Conservation (phyloP, 2,888 invertebrate genomes). For the Allacma fusca region DNA sequence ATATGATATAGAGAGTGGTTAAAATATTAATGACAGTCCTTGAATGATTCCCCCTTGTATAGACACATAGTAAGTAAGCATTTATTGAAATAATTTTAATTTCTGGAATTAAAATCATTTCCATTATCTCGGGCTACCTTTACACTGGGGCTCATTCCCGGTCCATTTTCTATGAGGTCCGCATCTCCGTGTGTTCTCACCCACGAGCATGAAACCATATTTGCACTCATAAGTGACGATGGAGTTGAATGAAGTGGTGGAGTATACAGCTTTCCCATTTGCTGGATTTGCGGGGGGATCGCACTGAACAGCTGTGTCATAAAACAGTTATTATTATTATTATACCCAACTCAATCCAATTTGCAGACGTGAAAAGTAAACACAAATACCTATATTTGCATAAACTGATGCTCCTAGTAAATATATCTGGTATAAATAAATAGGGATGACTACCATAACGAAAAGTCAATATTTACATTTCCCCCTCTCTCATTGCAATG, state of each 20-base stretch:
- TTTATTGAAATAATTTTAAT: no score
- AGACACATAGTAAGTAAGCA: no score
- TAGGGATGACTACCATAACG: no score
- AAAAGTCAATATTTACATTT: background rate
- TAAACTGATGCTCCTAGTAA: no score
- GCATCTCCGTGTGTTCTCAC: constrained; percentile 89
- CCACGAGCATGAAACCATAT: constrained; percentile 89
- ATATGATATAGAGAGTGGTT: no score
- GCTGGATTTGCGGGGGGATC: constrained; percentile 88
- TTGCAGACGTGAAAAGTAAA: no score
- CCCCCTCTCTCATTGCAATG: background rate
- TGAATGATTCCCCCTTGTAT: no score
- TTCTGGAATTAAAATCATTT: no score
- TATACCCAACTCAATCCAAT: no score
- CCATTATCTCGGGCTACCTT: constrained; percentile 73
- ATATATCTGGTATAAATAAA: no score
- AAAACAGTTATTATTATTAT: background rate
- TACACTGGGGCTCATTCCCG: constrained; percentile 88
- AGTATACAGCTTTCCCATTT: constrained; percentile 91
- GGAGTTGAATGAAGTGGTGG: constrained; percentile 92
- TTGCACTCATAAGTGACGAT: constrained; percentile 95
- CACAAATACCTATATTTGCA: no score
- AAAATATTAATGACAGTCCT: no score
- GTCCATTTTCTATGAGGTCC: constrained; percentile 96
- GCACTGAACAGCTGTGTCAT: constrained; percentile 87